Conservation (phyloP, 2,113 vertebrate genomes). For the Cebus imitator region DNA sequence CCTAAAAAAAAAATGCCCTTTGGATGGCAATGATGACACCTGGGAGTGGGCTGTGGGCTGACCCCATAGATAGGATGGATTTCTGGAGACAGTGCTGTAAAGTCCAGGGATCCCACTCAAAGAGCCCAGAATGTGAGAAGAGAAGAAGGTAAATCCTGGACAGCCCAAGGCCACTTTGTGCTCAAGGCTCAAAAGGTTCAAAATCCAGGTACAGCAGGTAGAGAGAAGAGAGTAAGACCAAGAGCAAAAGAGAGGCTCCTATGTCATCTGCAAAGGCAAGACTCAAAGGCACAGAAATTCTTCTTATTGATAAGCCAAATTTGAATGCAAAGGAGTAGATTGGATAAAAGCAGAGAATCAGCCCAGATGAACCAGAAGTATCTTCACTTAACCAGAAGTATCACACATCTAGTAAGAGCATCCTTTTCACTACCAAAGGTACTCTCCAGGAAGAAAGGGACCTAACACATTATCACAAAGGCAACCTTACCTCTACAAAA, state of each 20-base stretch:
- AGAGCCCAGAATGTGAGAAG: not conserved
- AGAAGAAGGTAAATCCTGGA: not conserved
- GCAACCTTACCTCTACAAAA: not conserved
- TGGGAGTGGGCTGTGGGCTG: not conserved
- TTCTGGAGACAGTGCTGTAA: not conserved
- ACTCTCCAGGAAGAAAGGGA: not conserved
- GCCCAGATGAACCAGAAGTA: not conserved
- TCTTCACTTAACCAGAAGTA: not conserved
- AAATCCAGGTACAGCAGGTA: not conserved
- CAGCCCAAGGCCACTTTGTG: not conserved
- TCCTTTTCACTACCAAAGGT: not conserved
- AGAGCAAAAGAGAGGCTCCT: not conserved
- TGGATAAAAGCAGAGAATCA: not conserved
- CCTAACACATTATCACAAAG: too few species aligned
- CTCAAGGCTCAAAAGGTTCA: not conserved
- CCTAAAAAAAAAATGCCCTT: slow-evolving; percentile 4
- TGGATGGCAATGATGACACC: not conserved
- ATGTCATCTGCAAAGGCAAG: not conserved
- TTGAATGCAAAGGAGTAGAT: not conserved
- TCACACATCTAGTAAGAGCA: not conserved
- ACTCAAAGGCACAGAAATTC: not conserved
- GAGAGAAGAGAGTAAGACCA: not conserved
- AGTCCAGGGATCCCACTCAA: not conserved
- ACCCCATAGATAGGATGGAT: not conserved
- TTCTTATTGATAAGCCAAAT: not conserved